Conservation (phyloP, 2,797 vertebrate genomes). For the Thripadectes ignobilis region DNA sequence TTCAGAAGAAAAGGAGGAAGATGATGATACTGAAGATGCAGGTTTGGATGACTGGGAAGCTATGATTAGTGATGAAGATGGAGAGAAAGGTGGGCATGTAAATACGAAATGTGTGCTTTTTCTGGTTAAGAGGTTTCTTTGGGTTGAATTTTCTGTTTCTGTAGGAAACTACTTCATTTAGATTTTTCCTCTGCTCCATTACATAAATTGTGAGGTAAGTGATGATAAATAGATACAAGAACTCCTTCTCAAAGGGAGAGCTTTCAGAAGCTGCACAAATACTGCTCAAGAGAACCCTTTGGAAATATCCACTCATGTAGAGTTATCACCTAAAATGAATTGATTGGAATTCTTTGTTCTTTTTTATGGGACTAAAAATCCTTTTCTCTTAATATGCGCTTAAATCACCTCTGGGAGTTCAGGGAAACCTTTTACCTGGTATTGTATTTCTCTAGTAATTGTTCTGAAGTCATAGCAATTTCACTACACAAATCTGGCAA, state of each 20-base stretch:
- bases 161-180: not conserved
- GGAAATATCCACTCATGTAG: not conserved
- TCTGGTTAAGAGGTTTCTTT: not conserved
- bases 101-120: not conserved
- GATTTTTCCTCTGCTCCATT: not conserved
- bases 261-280: not conserved
- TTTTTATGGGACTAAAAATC: not conserved
- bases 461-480: not conserved
- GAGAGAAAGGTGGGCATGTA: conserved; percentile 75
- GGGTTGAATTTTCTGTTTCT: not conserved
- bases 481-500: not conserved
- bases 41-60: conserved; percentile 90
- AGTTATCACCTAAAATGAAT: not conserved
- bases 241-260: not conserved
- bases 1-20: conserved; percentile 78
- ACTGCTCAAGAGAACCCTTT: not conserved
- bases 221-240: not conserved
- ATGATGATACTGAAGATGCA: conserved; percentile 79
- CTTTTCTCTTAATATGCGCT: not conserved
- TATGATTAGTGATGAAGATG: conserved; percentile 87
- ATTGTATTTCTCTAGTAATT: not conserved
- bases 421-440: not conserved
- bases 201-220: not conserved
- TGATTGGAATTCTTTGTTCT: not conserved
- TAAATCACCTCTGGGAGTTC: not conserved